Conservation (phyloP, 2,113 vertebrate species). For the Rhynchopsitta pachyrhyncha region DNA sequence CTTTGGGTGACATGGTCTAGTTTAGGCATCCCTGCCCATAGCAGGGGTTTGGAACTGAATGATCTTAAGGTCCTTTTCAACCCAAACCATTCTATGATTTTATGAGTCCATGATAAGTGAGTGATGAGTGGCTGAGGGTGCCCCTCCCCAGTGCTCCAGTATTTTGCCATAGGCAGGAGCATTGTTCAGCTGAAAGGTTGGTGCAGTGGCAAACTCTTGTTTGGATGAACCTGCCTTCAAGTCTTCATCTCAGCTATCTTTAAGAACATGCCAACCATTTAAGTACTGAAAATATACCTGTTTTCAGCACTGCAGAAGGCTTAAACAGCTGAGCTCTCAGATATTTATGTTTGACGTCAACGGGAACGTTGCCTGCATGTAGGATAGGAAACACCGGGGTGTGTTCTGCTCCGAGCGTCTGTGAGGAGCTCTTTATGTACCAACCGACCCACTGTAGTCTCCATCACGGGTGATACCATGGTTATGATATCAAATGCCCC, state of each 20-base stretch:
- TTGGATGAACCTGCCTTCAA: neutral
- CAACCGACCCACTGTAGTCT: neutral
- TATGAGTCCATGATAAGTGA: neutral
- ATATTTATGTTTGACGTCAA: conserved; percentile 48
- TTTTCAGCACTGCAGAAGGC: neutral
- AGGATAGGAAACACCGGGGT: neutral
- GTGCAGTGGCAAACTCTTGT: neutral
- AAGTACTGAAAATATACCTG: conserved; percentile 8
- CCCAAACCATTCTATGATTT: neutral
- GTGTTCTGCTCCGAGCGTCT: neutral
- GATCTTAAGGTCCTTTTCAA: neutral
- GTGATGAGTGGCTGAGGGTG: fast-evolving
- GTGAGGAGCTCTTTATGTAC: fast-evolving
- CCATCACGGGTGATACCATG: fast-evolving
- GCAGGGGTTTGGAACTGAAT: neutral
- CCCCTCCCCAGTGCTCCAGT: neutral
- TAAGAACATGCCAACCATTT: neutral
- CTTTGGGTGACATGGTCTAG: neutral
- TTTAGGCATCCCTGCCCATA: neutral
- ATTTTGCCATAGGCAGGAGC: neutral
- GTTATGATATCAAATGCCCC: fast-evolving
- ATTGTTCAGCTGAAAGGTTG: neutral
- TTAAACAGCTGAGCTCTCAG: conserved; percentile 29
- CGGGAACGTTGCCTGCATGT: neutral
- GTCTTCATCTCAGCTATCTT: neutral